Evolutionary conservation across 2,113 vertebrate species (phyloP), one percentile per base, ranked within the genome.

Genomic region (Stigmatopora nigra): DNA sequence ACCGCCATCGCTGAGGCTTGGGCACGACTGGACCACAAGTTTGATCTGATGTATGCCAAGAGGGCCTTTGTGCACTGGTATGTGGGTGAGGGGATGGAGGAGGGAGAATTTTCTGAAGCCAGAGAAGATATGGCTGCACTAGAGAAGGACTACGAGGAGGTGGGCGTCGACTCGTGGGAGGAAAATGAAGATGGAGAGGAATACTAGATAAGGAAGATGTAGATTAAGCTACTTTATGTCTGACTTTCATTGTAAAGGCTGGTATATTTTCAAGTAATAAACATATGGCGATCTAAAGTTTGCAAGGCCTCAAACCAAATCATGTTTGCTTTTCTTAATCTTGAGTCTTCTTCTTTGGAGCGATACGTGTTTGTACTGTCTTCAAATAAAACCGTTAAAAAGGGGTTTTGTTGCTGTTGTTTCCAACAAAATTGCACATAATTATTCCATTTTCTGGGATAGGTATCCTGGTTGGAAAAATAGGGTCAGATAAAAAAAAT

Each of bases 101-200:
- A 92, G 58, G 91, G 91, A 0, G 91, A 94, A 84, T 93, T 94
- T 84, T 94, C 92, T 0, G 92, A 93, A 86, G 92, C 91, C 69
- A 87, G 91, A 55, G 92, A 93, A 66, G 93, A 94, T 75, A 93
- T 93, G 92, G 93, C 91, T 0, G 93, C 92, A 65, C 87, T 94
- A 73, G 93, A 93, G 87, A 93, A 94, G 72, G 93, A 94, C 76
- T 94, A 94, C 9, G 93, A 95, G 62, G 93, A 94, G 79, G 93
- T 94, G 1, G 93, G 93, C 58, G 3, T 82, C 11, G 87, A 88
- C 70, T 84, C 84, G 0, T 66, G 48, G 0, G 86, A 88, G 2
- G 81, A 82, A 1, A 82, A 86, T 0, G 84, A 85, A 16, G 84
- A 85, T 4, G 84, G 80, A 0, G 84, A 86, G 47, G 84, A 88